Evolutionary conservation across 2,888 invertebrate genomes (phyloP).

Genomic region (Atethmia centrago): DNA sequence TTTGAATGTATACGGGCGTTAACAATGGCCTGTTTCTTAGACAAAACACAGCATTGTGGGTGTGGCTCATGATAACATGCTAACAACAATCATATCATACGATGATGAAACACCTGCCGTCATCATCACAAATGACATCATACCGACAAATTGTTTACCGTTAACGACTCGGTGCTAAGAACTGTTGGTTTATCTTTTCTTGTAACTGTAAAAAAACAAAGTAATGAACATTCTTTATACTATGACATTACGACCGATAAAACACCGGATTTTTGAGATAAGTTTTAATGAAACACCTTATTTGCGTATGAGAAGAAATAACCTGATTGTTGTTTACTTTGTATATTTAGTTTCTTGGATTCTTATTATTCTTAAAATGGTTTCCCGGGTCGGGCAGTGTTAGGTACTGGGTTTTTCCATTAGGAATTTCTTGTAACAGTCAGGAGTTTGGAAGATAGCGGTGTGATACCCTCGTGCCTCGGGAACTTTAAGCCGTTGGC

Average conservation of each 20-base stretch:
- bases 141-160: constrained; percentile 30
- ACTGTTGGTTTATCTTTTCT: constrained; percentile 37
- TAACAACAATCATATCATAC: constrained; percentile 3
- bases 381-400: no score
- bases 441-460: no score
- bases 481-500: no score
- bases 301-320: not conserved
- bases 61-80: not conserved
- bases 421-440: no score
- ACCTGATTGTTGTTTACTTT: constrained; percentile 15
- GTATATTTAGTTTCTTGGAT: not conserved
- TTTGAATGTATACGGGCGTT: no score
- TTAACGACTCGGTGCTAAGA: constrained; percentile 14
- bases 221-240: no score
- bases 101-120: constrained; percentile 31
- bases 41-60: not conserved
- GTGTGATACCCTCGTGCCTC: no score
- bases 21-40: not conserved
- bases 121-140: constrained; percentile 50
- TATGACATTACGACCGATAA: constrained; percentile 33
- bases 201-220: constrained; percentile 1
- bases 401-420: no score
- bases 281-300: constrained; percentile 20
- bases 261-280: constrained; percentile 2
- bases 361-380: no score